These are phyloP conservation scores for Melanophora roralis DNA, from an alignment of 2,888 invertebrate species.

Conservation along the genomic window DNA sequence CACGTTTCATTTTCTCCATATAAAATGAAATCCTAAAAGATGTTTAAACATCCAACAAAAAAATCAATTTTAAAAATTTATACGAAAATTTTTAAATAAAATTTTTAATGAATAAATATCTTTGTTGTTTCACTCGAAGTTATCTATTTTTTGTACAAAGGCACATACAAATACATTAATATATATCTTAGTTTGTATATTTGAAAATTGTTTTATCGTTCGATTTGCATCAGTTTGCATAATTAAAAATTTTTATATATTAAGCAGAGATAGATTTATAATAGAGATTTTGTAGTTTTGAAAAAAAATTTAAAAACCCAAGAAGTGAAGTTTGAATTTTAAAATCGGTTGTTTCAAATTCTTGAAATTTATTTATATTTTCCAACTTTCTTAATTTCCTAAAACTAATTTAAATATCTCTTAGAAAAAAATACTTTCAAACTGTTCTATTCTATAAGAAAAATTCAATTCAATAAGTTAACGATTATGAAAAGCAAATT, in stretches of 20 bases:
- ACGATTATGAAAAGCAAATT: too few species aligned
- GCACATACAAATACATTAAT: too few species aligned
- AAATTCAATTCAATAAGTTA: too few species aligned
- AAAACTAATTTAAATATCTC: too few species aligned
- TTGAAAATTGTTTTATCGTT: background rate
- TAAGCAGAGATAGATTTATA: conserved; percentile 51
- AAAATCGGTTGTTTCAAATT: too few species aligned
- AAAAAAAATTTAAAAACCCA: background rate
- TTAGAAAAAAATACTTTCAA: too few species aligned
- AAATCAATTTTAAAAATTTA: background rate
- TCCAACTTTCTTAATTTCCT: too few species aligned
- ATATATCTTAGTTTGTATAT: background rate
- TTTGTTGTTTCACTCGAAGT: conserved; percentile 1
- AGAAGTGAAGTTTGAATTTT: too few species aligned
- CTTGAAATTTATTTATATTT: too few species aligned
- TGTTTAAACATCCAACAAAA: background rate
- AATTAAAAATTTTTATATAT: conserved; percentile 36
- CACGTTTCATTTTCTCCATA: background rate
- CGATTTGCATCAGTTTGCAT: background rate
- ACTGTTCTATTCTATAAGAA: too few species aligned
- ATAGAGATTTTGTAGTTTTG: conserved; percentile 18
- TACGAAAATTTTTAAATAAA: conserved; percentile 18
- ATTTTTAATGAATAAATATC: conserved; percentile 26
- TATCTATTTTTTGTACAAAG: too few species aligned
- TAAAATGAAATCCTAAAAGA: conserved; percentile 27